Conservation (phyloP, 2,113 vertebrate genomes). For the Cyphomyrus plagiostoma region DNA sequence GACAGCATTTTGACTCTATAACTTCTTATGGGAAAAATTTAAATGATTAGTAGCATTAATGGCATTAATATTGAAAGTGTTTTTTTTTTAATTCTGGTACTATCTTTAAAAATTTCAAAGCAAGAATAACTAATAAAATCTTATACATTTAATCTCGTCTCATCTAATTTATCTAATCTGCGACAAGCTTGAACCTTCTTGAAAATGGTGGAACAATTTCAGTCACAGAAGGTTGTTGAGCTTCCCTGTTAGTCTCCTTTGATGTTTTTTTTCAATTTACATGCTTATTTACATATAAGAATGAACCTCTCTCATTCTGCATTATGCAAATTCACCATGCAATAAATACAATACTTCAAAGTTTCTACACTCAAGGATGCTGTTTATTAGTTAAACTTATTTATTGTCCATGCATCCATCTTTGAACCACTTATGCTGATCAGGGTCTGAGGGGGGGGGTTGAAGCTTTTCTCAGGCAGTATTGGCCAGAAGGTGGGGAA, state of each 20-base stretch:
- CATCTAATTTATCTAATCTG: slow-evolving; percentile 27
- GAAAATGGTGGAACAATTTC: slow-evolving; percentile 45
- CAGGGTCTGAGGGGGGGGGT: neutral
- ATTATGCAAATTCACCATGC: neutral
- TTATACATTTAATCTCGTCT: slow-evolving; percentile 36
- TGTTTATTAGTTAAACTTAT: neutral
- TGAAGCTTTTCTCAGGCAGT: neutral
- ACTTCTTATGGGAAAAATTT: neutral
- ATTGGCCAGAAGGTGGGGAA: neutral
- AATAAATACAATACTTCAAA: neutral
- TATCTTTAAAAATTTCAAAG: neutral
- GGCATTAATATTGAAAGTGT: slow-evolving; percentile 7
- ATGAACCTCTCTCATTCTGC: slow-evolving; percentile 25
- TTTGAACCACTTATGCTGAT: neutral
- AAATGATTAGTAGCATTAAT: neutral
- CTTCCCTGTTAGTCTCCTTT: slow-evolving; percentile 40
- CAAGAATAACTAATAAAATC: slow-evolving; percentile 23
- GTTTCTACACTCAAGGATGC: neutral
- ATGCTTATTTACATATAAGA: neutral
- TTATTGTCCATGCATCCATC: neutral
- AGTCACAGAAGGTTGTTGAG: slow-evolving; percentile 38
- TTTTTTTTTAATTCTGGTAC: neutral
- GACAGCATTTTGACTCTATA: neutral
- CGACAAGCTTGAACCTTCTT: slow-evolving; percentile 41
- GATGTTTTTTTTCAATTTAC: slow-evolving; percentile 33